A percentile compares a stretch with the other conserved stretches of the same genome.
phyloP scores from a whole-genome alignment of 2,797 vertebrate genomes.

The Hybognathus amarus region DNA sequence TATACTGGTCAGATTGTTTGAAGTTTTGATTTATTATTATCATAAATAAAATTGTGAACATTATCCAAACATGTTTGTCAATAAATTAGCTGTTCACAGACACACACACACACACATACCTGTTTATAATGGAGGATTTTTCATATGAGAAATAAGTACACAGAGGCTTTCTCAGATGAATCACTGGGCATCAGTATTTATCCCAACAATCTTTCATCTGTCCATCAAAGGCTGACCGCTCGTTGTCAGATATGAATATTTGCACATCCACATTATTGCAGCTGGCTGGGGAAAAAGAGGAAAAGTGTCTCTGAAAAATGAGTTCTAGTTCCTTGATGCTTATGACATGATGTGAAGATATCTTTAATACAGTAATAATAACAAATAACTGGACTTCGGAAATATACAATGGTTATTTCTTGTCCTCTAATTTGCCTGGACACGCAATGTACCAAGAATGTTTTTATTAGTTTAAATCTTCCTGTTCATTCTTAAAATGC shows the following conservation, averaged over 20 bases:
- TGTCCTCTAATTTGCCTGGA: not conserved
- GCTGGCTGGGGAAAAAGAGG: constrained; percentile 3
- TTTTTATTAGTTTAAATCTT: not conserved
- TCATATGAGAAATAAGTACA: not conserved
- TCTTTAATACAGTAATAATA: not conserved
- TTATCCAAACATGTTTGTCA: constrained; percentile 67
- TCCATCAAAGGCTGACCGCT: constrained; percentile 46
- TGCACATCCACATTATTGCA: constrained; percentile 37
- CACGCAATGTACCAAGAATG: not conserved
- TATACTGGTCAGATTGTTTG: constrained; percentile 68
- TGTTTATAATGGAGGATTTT: constrained; percentile 19
- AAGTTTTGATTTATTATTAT: constrained; percentile 55
- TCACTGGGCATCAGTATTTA: constrained; percentile 28
- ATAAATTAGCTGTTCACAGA: constrained; percentile 56
- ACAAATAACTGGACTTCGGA: not conserved
- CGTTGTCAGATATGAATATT: constrained; percentile 48
- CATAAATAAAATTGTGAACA: constrained; percentile 56
- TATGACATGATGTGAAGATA: not conserved
- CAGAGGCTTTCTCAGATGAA: constrained; percentile 27
- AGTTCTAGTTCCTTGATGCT: constrained; percentile 10
- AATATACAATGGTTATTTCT: not conserved
- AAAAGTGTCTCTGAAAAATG: constrained; percentile 20
- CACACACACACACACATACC: no score
- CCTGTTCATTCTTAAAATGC: not conserved
- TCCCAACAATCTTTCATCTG: constrained; percentile 36